Evolutionary conservation across 1,140 invertebrate species (phyloP).

Genomic region (Scaptomyza hsui): DNA sequence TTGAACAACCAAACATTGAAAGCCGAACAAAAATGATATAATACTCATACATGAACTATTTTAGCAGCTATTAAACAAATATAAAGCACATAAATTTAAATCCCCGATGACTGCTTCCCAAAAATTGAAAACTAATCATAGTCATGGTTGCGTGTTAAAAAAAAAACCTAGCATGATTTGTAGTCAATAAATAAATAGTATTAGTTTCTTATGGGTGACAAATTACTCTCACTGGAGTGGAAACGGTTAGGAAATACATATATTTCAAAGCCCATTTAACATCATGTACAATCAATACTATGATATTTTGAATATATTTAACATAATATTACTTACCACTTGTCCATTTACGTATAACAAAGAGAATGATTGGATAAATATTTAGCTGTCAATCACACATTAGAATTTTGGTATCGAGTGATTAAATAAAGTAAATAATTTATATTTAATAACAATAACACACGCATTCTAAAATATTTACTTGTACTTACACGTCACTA

Average conservation of each 20-base stretch:
- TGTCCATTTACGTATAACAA: too few relatives aligned
- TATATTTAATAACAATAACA: too few relatives aligned
- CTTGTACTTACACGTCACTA: too few relatives aligned
- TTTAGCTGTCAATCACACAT: too few relatives aligned
- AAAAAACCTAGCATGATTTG: neutral
- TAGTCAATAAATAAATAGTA: neutral
- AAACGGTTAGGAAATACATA: neutral
- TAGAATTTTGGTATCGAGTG: too few relatives aligned
- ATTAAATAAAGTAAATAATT: too few relatives aligned
- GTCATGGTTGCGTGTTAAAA: neutral
- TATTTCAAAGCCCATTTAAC: too few relatives aligned
- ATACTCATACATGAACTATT: slow-evolving; percentile 30
- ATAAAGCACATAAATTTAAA: slow-evolving; percentile 31
- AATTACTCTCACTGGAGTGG: slow-evolving; percentile 5
- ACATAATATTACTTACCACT: too few relatives aligned
- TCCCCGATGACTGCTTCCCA: slow-evolving; percentile 26
- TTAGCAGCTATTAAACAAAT: neutral
- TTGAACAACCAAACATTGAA: slow-evolving; percentile 33
- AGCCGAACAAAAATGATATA: slow-evolving; percentile 8
- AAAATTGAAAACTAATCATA: slow-evolving; percentile 59
- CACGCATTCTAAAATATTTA: too few relatives aligned
- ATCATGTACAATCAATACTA: too few relatives aligned
- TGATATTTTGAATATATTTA: too few relatives aligned
- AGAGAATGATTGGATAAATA: too few relatives aligned
- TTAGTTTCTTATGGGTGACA: slow-evolving; percentile 1